Evolutionary conservation across 2,113 vertebrate species (phyloP).

Genomic region (Stomatorhinus ivindoensis): DNA sequence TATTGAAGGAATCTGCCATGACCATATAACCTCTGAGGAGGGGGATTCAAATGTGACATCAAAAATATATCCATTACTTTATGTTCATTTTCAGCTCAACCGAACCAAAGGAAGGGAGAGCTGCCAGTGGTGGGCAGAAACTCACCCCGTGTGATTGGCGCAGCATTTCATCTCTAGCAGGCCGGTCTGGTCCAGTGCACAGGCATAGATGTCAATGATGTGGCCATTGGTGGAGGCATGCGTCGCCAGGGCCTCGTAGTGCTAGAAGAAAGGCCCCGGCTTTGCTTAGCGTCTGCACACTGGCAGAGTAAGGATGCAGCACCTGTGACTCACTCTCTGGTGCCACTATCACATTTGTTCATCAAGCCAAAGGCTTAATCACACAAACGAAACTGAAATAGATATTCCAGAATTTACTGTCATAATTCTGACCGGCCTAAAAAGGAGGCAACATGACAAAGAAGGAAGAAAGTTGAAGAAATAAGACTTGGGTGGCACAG

Average conservation of each 20-base stretch:
- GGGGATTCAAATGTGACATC: neutral
- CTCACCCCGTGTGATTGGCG: slow-evolving; percentile 84
- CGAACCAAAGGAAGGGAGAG: neutral
- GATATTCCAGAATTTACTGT: neutral
- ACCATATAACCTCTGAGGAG: slow-evolving; percentile 88
- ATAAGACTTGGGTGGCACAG: neutral
- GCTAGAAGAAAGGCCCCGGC: slow-evolving; percentile 52
- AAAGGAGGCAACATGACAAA: neutral
- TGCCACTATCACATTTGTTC: neutral
- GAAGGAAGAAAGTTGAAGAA: neutral
- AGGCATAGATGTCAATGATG: slow-evolving; percentile 94
- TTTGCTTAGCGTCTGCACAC: neutral
- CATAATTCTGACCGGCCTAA: neutral
- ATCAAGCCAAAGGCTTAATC: neutral
- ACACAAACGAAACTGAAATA: neutral
- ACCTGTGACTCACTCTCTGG: neutral
- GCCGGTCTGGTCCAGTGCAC: slow-evolving; percentile 90
- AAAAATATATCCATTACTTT: neutral
- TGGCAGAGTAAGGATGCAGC: neutral
- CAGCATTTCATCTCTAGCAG: slow-evolving; percentile 97
- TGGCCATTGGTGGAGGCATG: slow-evolving; percentile 84
- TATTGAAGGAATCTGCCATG: slow-evolving; percentile 98
- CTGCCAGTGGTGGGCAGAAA: neutral
- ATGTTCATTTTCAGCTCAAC: neutral
- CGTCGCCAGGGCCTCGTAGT: slow-evolving; percentile 86